Conservation (phyloP, 30 jellyfish, hydroid and myxozoan genomes). For the Hydra vulgaris region DNA sequence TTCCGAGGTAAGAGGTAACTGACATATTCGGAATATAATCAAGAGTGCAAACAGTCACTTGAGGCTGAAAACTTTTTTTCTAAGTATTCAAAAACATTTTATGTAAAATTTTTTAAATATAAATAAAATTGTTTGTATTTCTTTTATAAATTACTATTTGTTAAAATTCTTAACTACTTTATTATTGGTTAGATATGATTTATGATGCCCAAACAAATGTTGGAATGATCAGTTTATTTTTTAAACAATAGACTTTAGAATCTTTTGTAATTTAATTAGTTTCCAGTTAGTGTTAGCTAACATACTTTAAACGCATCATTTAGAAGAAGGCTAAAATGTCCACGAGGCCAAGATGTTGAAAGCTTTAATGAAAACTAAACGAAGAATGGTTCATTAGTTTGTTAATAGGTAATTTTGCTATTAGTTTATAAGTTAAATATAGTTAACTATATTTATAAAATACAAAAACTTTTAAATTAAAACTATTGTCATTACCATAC, state of each 20-base stretch:
- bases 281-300: neutral
- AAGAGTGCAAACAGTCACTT: constrained; percentile 54
- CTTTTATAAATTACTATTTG: no score
- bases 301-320: constrained; percentile 20
- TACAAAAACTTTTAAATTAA: no score
- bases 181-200: neutral
- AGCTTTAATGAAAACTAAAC: constrained; percentile 20
- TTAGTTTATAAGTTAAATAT: no score
- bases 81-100: neutral
- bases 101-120: no score
- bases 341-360: constrained; percentile 19
- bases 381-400: neutral
- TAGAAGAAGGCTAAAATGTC: constrained; percentile 12
- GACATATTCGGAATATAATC: constrained; percentile 37
- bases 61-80: constrained; percentile 13
- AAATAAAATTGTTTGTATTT: no score
- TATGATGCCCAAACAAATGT: neutral
- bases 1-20: constrained; percentile 57
- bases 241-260: no score
- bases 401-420: no score
- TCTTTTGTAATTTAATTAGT: no score
- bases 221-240: neutral
- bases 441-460: no score
- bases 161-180: no score
- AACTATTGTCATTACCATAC: no score